Evolutionary conservation across 2,888 invertebrate species (phyloP).

Genomic region (Iselma pallidipennis): DNA sequence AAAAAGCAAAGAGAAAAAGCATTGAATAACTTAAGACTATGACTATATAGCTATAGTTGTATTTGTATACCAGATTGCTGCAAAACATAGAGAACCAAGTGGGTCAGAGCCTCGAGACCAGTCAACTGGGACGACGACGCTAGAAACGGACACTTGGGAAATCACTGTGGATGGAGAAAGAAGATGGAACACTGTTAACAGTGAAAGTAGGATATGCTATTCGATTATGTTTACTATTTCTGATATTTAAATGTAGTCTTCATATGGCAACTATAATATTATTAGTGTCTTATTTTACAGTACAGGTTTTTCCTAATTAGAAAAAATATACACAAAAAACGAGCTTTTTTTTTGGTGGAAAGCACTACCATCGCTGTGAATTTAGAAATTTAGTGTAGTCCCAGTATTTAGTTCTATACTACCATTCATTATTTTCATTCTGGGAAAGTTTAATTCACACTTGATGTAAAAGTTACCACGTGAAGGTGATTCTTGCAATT

Average conservation of each 20-base stretch:
- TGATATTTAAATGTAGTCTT: neutral
- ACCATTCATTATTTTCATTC: neutral
- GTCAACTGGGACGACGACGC: slow-evolving; percentile 37
- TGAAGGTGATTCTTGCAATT: slow-evolving; percentile 5
- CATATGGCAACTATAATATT: neutral
- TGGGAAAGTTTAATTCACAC: slow-evolving; percentile 5
- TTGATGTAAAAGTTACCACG: neutral
- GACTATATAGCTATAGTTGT: too few relatives aligned
- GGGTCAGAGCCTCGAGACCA: slow-evolving; percentile 31
- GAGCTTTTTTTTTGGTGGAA: neutral
- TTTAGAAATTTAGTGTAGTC: too few relatives aligned
- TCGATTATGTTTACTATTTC: slow-evolving; percentile 25
- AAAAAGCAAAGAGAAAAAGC: neutral
- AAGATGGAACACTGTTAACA: slow-evolving; percentile 35
- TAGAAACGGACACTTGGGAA: slow-evolving; percentile 23
- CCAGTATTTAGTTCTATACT: neutral
- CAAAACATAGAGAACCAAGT: slow-evolving; percentile 29
- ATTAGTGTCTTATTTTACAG: neutral
- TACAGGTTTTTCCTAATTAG: neutral
- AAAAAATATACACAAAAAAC: too few relatives aligned
- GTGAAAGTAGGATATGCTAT: slow-evolving; percentile 43
- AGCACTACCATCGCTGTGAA: neutral
- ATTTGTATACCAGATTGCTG: slow-evolving; percentile 11
- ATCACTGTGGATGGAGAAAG: slow-evolving; percentile 20
- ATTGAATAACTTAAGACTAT: neutral